These are phyloP conservation scores for Hofmannophila pseudospretella DNA, from an alignment of 2,888 invertebrate species.

Conservation along the genomic window DNA sequence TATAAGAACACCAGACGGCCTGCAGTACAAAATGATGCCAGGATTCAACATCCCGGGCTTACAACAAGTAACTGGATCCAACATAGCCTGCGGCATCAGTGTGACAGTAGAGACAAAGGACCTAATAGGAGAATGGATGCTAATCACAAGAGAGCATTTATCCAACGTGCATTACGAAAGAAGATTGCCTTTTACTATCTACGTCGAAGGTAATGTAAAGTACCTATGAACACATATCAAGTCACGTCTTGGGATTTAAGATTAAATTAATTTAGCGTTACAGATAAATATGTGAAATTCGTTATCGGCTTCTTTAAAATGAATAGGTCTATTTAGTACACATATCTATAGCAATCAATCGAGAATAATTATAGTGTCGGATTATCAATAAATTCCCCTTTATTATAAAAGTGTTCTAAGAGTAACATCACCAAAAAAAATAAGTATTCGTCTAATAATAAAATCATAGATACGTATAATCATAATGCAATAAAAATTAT, in stretches of 20 bases:
- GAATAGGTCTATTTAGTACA: no score
- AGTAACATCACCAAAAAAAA: no score
- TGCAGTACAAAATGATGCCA: slow-evolving; percentile 31
- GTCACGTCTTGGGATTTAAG: slow-evolving; percentile 54
- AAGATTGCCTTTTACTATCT: slow-evolving; percentile 43
- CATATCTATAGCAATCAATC: no score
- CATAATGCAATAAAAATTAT: no score
- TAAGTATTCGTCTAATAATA: no score
- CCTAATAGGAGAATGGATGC: slow-evolving; percentile 47
- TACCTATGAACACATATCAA: slow-evolving; percentile 34
- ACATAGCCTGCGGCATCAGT: slow-evolving; percentile 38
- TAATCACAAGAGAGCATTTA: slow-evolving; percentile 37
- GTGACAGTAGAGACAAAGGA: slow-evolving; percentile 33
- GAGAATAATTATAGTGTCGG: no score
- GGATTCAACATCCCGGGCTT: slow-evolving; percentile 33
- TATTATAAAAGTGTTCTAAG: no score
- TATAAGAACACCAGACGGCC: slow-evolving; percentile 38
- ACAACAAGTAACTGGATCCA: slow-evolving; percentile 23
- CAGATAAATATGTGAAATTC: no score
- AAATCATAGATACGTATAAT: no score
- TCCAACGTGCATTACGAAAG: slow-evolving; percentile 33
- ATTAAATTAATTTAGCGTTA: slow-evolving; percentile 19
- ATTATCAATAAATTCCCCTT: no score
- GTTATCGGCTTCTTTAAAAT: no score
- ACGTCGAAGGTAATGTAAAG: slow-evolving; percentile 47